Base-by-base conservation (phyloP, 2,797 vertebrate species). In the Pipistrellus pygmaeus region DNA sequence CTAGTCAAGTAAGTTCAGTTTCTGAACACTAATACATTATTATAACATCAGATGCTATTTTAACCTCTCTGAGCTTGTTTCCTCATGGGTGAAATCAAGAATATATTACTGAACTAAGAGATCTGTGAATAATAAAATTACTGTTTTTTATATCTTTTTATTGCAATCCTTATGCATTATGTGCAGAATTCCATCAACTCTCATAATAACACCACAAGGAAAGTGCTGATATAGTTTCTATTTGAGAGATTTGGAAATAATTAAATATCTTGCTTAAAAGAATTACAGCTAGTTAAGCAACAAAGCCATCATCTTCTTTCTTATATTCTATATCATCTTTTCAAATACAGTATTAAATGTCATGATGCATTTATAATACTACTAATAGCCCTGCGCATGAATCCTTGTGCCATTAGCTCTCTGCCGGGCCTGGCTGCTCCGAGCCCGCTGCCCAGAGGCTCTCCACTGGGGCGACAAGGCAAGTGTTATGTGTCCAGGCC, bases 81-180 rank as follows among this genome's bases (percentile, higher is more conserved):
- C 48, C 12, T 88, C n/a, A 2, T 62, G 17, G 55, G 30, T 73
- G 20, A 46, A 88, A 78, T 91, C 13, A 57, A 25, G 15, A 66
- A 38, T 73, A 6, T 55, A 46, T 57, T 88, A 57, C 44, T 62
- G 23, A 90, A 57, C 25, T 51, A 9, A 60, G 75, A 66, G 2
- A 76, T 41, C 55, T 73, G 21, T 62, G 62, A 93, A 69, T 77
- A 62, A 95, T 44, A 73, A 62, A 78, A 85, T 78, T 41, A 21
- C 23, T 46, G 9, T 30, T 75, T 76, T 71, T 88, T 51, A 51
- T 13, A 35, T 57, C 4, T 76, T 51, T 68, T 82, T 60, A 60
- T 13, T 30, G 5, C 57, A 46, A 68, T 81, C 14, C 1, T 5
- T 64, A n/a, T 53, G 3, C 2, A 4, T 71, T 71, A 64, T 21